These are phyloP conservation scores for Podabrus alpinus DNA, from an alignment of 2,888 invertebrate species.

Conservation along the genomic window DNA sequence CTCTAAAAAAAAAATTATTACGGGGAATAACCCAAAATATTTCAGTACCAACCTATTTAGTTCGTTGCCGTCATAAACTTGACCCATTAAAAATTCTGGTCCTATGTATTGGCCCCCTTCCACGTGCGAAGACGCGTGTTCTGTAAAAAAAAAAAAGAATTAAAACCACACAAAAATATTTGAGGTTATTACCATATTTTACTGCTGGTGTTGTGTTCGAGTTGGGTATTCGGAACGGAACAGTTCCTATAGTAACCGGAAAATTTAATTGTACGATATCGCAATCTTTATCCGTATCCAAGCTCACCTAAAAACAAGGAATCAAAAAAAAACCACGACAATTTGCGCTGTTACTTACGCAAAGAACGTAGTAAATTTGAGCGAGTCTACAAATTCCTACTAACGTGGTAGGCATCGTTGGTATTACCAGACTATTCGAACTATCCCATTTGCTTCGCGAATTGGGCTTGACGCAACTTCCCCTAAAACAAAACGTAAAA, in stretches of 20 bases:
- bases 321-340: slow-evolving; percentile 27
- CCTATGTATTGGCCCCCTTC: slow-evolving; percentile 79
- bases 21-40: background rate
- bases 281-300: slow-evolving; percentile 70
- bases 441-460: slow-evolving; percentile 70
- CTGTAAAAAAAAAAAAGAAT: slow-evolving; percentile 53
- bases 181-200: slow-evolving; percentile 62
- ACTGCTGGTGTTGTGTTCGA: slow-evolving; percentile 63
- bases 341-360: slow-evolving; percentile 56
- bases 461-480: slow-evolving; percentile 66
- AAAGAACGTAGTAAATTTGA: slow-evolving; percentile 71
- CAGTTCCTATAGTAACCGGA: slow-evolving; percentile 75
- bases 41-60: slow-evolving; percentile 17
- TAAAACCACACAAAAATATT: background rate
- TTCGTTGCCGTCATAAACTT: slow-evolving; percentile 74
- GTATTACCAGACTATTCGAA: slow-evolving; percentile 67
- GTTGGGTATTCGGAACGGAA: slow-evolving; percentile 72
- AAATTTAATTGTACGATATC: slow-evolving; percentile 75
- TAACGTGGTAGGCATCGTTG: slow-evolving; percentile 75
- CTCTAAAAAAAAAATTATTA: slow-evolving; percentile 48
- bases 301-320: slow-evolving; percentile 61
- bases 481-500: too few relatives aligned
- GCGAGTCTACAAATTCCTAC: slow-evolving; percentile 70
- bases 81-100: slow-evolving; percentile 76
- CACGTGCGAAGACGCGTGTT: slow-evolving; percentile 71